These are phyloP conservation scores for Ailurus styani DNA, from an alignment of 2,113 vertebrate species.

Conservation along the genomic window DNA sequence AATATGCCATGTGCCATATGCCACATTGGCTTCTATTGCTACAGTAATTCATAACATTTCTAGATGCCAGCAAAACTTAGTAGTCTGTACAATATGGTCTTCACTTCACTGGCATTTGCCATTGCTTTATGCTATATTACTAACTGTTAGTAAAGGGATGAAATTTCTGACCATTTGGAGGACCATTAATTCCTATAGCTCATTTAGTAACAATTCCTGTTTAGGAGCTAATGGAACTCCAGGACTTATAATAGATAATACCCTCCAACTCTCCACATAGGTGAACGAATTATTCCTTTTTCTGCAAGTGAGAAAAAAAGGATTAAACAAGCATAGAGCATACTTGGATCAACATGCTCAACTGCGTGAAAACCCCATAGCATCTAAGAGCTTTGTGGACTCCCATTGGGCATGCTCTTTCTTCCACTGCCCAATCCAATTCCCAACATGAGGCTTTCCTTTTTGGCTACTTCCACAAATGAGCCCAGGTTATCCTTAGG, in stretches of 20 bases:
- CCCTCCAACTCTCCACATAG: not conserved
- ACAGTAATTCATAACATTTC: constrained; percentile 51
- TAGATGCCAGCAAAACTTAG: constrained; percentile 42
- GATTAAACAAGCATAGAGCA: not conserved
- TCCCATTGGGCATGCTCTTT: not conserved
- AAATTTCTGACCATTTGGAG: constrained; percentile 26
- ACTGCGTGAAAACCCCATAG: not conserved
- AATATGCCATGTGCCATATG: constrained; percentile 57
- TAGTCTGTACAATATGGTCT: constrained; percentile 52
- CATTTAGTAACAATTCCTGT: not conserved
- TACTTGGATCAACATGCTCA: not conserved
- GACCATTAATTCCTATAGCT: constrained; percentile 14
- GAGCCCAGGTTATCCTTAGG: not conserved
- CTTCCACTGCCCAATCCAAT: not conserved
- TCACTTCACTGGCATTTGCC: constrained; percentile 43
- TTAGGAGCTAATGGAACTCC: not conserved
- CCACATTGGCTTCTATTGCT: constrained; percentile 41
- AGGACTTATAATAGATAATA: not conserved
- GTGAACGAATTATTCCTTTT: not conserved
- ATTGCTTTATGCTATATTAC: constrained; percentile 28
- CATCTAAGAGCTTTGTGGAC: not conserved
- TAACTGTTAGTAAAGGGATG: not conserved
- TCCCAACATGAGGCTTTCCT: not conserved
- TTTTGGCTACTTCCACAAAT: not conserved
- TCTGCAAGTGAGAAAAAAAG: not conserved